These are phyloP conservation scores for Oscheius sp. DNA, from an alignment of 2,888 invertebrate species.

Conservation along the genomic window DNA sequence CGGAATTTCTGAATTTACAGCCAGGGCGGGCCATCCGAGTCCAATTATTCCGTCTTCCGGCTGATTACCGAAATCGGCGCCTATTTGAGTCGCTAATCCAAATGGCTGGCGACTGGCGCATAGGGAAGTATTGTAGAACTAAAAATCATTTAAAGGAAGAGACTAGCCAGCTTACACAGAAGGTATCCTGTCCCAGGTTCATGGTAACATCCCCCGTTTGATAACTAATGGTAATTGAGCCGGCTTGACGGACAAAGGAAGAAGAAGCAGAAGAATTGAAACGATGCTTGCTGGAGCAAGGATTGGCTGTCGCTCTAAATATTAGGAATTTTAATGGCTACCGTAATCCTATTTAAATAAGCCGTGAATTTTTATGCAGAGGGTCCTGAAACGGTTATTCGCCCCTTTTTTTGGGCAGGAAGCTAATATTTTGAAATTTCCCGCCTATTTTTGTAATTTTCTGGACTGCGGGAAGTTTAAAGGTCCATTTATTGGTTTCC, in stretches of 20 bases:
- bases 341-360: neutral
- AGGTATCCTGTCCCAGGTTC: slow-evolving; percentile 55
- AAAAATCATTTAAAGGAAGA: slow-evolving; percentile 6
- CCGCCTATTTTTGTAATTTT: too few relatives aligned
- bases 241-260: slow-evolving; percentile 45
- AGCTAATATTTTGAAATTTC: too few relatives aligned
- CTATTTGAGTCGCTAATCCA: slow-evolving; percentile 76
- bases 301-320: slow-evolving; percentile 33
- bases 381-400: neutral
- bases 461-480: too few relatives aligned
- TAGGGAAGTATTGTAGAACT: slow-evolving; percentile 63
- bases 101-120: slow-evolving; percentile 75
- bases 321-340: neutral
- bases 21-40: slow-evolving; percentile 74
- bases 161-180: slow-evolving; percentile 52
- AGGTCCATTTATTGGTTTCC: too few relatives aligned
- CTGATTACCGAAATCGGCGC: slow-evolving; percentile 75
- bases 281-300: slow-evolving; percentile 57
- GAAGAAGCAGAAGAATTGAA: slow-evolving; percentile 51
- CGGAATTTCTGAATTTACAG: slow-evolving; percentile 74
- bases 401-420: too few relatives aligned
- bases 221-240: slow-evolving; percentile 61
- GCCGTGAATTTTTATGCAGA: slow-evolving; percentile 14
- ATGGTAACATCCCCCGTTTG: slow-evolving; percentile 68
- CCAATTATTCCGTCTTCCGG: slow-evolving; percentile 71